A percentile compares a stretch with the other conserved stretches of the same genome.
These are phyloP conservation scores for Sarcoramphus papa DNA, from an alignment of 2,797 vertebrate species.

Conservation along the genomic window DNA sequence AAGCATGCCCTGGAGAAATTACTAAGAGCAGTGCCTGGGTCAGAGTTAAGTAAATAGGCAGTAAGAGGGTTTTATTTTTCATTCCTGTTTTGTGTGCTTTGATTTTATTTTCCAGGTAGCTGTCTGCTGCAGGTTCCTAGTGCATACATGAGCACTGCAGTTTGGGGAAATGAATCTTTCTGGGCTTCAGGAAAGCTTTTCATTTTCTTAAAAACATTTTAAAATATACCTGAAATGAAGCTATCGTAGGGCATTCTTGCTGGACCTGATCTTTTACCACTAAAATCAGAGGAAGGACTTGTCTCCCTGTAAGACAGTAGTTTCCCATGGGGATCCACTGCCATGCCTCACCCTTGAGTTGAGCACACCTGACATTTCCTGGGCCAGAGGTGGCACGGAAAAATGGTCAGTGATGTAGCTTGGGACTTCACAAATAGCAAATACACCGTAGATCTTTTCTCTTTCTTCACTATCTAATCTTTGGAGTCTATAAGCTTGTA, in stretches of 20 bases:
- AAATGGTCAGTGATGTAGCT: background rate
- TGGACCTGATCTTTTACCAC: background rate
- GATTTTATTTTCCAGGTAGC: background rate
- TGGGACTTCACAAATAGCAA: background rate
- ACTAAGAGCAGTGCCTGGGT: background rate
- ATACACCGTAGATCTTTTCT: background rate
- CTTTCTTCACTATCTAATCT: background rate
- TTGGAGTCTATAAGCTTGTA: background rate
- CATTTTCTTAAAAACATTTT: background rate
- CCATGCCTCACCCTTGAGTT: background rate
- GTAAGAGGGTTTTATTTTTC: background rate
- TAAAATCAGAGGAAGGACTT: background rate
- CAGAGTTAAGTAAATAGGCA: background rate
- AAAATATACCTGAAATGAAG: background rate
- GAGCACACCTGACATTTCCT: background rate
- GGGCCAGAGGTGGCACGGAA: background rate
- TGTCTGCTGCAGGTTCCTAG: background rate
- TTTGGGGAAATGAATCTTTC: background rate
- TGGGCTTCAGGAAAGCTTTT: background rate
- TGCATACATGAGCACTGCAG: background rate
- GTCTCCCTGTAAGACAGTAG: background rate
- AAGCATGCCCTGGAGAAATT: background rate
- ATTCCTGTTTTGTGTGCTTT: background rate
- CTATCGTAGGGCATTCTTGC: accelerated
- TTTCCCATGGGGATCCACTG: background rate